phyloP scores from a whole-genome alignment of 2,113 vertebrate genomes.

The Callipepla squamata region DNA sequence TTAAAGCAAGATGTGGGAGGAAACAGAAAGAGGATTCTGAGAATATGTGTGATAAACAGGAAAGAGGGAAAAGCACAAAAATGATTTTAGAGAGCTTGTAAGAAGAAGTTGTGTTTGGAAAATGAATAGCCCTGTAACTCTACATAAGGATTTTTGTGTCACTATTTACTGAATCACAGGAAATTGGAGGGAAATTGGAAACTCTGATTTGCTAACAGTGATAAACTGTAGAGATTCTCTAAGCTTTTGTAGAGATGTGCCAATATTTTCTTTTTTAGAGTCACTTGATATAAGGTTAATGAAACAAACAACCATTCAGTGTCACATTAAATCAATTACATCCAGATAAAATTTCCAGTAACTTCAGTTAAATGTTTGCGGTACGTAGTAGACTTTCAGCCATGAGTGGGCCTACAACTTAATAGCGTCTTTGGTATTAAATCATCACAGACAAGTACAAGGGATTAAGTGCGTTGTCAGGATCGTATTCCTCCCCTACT shows the following conservation, averaged over 20 bases:
- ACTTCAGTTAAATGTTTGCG: slow-evolving; percentile 40
- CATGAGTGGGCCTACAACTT: background rate
- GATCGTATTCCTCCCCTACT: background rate
- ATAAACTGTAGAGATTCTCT: slow-evolving; percentile 63
- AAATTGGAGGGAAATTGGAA: slow-evolving; percentile 2
- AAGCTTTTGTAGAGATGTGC: slow-evolving; percentile 69
- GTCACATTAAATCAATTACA: slow-evolving; percentile 58
- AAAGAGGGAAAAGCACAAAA: background rate
- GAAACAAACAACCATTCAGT: slow-evolving; percentile 35
- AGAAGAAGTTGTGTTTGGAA: slow-evolving; percentile 16
- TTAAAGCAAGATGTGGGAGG: background rate
- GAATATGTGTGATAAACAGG: background rate
- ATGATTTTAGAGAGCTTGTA: background rate
- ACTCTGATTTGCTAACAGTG: slow-evolving; percentile 67
- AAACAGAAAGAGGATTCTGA: background rate
- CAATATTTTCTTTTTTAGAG: slow-evolving; percentile 73
- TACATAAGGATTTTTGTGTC: slow-evolving; percentile 62
- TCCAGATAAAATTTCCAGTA: slow-evolving; percentile 26
- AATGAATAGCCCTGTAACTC: slow-evolving; percentile 66
- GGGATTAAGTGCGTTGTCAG: background rate
- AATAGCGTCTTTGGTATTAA: slow-evolving; percentile 6
- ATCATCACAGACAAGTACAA: slow-evolving; percentile 11
- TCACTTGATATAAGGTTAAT: slow-evolving; percentile 59
- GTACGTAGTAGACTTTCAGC: background rate
- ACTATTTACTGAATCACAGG: slow-evolving; percentile 66